Evolutionary conservation across 1,140 invertebrate species (phyloP).

Genomic region (Propsilocerus akamusi): DNA sequence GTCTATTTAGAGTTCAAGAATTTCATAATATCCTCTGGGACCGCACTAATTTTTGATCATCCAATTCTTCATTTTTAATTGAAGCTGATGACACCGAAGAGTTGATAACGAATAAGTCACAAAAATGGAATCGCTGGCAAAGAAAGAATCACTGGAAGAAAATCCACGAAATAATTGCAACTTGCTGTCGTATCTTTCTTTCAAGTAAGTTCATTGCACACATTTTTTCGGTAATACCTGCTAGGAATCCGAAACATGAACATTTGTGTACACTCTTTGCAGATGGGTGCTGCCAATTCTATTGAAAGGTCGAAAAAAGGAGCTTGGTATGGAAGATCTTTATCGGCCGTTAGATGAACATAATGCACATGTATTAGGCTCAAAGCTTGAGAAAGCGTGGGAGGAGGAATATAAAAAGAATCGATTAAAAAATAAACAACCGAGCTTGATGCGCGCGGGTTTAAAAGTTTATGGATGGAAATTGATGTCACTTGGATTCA

Average conservation of each 20-base stretch:
- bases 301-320: constrained; percentile 29
- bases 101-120: no score
- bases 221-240: constrained; percentile 3
- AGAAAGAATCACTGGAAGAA: constrained; percentile 22
- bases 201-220: constrained; percentile 27
- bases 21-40: no score
- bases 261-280: constrained; percentile 9
- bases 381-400: constrained; percentile 23
- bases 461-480: constrained; percentile 20
- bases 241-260: not conserved
- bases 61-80: no score
- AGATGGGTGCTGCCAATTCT: constrained; percentile 31
- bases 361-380: constrained; percentile 27
- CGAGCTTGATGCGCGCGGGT: constrained; percentile 23
- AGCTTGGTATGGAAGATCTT: constrained; percentile 32
- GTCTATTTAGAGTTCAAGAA: no score
- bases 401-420: constrained; percentile 15
- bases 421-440: constrained; percentile 13
- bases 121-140: constrained; percentile 27
- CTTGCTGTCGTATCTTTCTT: constrained; percentile 30
- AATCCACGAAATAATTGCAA: constrained; percentile 33
- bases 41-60: no score
- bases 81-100: no score
- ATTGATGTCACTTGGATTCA: constrained; percentile 18
- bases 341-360: constrained; percentile 36